These are phyloP conservation scores for Oncopodura yosiiana DNA, from an alignment of 1,140 invertebrate genomes.

Conservation along the genomic window DNA sequence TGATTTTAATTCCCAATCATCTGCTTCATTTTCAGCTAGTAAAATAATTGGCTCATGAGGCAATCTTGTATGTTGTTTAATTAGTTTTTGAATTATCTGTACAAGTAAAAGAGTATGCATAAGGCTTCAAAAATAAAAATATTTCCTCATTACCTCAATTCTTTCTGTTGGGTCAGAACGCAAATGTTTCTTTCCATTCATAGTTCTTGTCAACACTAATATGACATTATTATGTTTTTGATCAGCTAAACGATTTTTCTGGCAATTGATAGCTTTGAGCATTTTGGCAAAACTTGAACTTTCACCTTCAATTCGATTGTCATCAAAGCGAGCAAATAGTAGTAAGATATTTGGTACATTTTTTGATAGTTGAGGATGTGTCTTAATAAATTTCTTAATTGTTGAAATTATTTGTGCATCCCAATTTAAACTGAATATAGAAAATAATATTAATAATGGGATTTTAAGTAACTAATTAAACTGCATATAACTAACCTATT, in stretches of 20 bases:
- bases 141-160: no score
- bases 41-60: not conserved
- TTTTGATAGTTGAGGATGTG: not conserved
- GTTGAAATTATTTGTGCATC: constrained; percentile 3
- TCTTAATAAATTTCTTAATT: not conserved
- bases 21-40: constrained; percentile 10
- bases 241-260: not conserved
- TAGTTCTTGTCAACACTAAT: constrained; percentile 1
- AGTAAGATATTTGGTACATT: not conserved
- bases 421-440: no score
- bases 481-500: no score
- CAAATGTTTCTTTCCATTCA: constrained; percentile 6
- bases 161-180: not conserved
- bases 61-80: not conserved
- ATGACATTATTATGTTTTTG: not conserved
- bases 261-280: not conserved
- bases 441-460: no score
- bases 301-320: constrained; percentile 9
- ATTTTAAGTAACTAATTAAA: no score
- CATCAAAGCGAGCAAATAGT: constrained; percentile 9
- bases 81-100: not conserved
- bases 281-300: constrained; percentile 11
- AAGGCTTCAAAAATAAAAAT: no score
- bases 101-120: no score
- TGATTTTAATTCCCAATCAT: constrained; percentile 1